Base-by-base conservation (phyloP, 1,140 invertebrate species). In the Aphaenogaster rudis region DNA sequence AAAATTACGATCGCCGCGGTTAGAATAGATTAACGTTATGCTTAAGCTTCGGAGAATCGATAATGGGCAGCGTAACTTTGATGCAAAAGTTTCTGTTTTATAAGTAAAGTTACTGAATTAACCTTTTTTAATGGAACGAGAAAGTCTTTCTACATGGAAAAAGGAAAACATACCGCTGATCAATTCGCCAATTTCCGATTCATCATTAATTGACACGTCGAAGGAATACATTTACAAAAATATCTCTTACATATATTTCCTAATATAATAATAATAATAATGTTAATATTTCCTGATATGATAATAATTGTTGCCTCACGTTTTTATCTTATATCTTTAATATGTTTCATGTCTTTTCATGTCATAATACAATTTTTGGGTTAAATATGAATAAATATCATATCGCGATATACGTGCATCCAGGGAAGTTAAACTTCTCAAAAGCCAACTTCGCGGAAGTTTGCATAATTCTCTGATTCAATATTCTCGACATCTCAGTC, bases 391-490 rank as follows among this genome's bases (percentile, higher is more conserved):
- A 28, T 67, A 54, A 33, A 80, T 67, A 54, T 57, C 42, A 42
- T 78, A 79, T 48, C 48, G 63, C 64, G 63, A 79, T 66, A 71
- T 54, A 80, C 15, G 9, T 28, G 50, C 36, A 39, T 81, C 15
- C 64, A n/a, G 66, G 17, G 36, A 59, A 45, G 52, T 48, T 59
- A 72, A 82, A 72, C 52, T 82, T 72, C 66, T 82, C 42, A 82
- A 82, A 82, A 82, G 52, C 52, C 69, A 82, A 48, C 39, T 57
- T 48, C 15, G 66, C 52, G 52, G 28, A 72, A 48, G 52, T 82
- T 82, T 74, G 69, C 69, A 63, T 76, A 84, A 76, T 50, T 76
- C 67, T 74, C 57, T 76, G 80, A 84, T 84, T 84, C 57, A 48
- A 84, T 81, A 81, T 48, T 76, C 69, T 2, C 80, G 13, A 50